Conservation (phyloP, 2,888 invertebrate species). For the Eulithis prunata region DNA sequence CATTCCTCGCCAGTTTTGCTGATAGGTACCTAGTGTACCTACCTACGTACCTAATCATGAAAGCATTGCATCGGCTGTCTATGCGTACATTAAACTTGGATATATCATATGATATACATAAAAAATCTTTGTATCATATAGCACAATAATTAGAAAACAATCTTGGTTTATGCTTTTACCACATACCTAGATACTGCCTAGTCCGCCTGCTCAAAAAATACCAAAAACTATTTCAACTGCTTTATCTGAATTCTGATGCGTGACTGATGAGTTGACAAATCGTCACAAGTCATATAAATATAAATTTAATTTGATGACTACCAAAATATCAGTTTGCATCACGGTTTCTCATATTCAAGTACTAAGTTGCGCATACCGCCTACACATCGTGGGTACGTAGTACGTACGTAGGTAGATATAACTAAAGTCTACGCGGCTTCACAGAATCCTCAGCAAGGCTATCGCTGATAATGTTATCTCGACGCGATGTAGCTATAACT, state of each 20-base stretch:
- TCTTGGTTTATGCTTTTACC: too few relatives aligned
- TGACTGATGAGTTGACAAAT: too few relatives aligned
- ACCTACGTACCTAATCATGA: conserved; percentile 32
- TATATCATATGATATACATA: too few relatives aligned
- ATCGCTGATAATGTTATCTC: conserved; percentile 81
- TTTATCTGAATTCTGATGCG: too few relatives aligned
- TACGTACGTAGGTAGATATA: conserved; percentile 19
- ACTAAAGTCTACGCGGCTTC: conserved; percentile 49
- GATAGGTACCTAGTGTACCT: conserved; percentile 39
- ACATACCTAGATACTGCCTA: too few relatives aligned
- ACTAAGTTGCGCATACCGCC: conserved; percentile 16
- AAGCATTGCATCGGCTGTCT: conserved; percentile 8
- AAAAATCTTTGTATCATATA: too few relatives aligned
- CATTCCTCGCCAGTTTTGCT: conserved; percentile 58
- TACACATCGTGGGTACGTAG: conserved; percentile 28
- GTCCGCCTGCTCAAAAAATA: too few relatives aligned
- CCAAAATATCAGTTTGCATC: conserved; percentile 4
- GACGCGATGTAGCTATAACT: conserved; percentile 57
- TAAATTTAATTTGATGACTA: not conserved
- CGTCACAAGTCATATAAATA: not conserved
- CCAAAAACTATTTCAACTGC: too few relatives aligned
- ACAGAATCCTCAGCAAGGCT: conserved; percentile 80
- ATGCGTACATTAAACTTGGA: not conserved
- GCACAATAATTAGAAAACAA: too few relatives aligned
- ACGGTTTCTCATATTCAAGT: conserved; percentile 10